Conservation (phyloP, 2,888 invertebrate genomes). For the Syrista parreyssii region DNA sequence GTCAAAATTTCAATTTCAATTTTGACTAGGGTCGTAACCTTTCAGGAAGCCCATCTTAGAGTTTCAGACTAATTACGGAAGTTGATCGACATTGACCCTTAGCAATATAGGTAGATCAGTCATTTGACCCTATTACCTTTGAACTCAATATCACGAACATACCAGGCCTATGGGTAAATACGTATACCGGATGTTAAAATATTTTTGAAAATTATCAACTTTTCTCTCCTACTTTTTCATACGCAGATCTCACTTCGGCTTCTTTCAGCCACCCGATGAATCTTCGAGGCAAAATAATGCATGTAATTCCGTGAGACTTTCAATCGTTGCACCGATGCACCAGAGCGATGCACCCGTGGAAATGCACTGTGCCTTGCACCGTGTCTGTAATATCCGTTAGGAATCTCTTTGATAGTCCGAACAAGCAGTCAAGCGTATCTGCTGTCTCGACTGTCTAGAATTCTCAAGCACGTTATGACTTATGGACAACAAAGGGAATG, state of each 20-base stretch:
- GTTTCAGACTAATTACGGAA: not conserved
- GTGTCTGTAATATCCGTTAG: not conserved
- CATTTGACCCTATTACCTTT: not conserved
- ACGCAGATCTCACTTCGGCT: not conserved
- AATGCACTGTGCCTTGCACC: not conserved
- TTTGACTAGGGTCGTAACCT: not conserved
- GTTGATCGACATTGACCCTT: not conserved
- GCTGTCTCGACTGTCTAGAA: not conserved
- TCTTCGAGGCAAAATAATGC: too few relatives aligned
- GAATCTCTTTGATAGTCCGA: not conserved
- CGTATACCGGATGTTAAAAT: not conserved
- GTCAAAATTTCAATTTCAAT: not conserved
- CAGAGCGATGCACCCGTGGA: not conserved
- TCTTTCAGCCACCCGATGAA: not conserved
- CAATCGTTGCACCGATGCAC: not conserved
- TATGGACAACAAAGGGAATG: not conserved
- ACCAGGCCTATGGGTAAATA: not conserved
- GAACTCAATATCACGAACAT: not conserved
- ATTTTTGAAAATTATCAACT: not conserved
- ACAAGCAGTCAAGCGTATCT: not conserved
- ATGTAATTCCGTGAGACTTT: not conserved
- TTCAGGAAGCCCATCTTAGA: not conserved
- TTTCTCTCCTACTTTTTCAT: not conserved
- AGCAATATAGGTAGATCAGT: not conserved
- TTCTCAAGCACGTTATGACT: not conserved